A percentile compares a stretch with the other conserved stretches of the same genome.
These are phyloP conservation scores for Melanotaenia duboulayi DNA, from an alignment of 2,113 vertebrate genomes.

Conservation along the genomic window DNA sequence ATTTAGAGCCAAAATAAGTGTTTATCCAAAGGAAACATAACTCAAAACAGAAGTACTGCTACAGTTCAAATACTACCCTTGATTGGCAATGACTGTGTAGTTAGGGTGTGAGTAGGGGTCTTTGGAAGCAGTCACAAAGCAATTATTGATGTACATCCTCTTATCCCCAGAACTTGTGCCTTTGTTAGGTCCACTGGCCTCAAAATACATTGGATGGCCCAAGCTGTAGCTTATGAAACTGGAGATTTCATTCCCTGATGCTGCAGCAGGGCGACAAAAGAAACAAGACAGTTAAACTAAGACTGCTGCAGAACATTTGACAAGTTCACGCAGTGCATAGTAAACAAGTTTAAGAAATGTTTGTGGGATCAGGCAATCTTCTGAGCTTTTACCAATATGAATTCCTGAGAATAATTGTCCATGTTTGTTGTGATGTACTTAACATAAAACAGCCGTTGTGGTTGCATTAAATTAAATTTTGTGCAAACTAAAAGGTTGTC, in stretches of 20 bases:
- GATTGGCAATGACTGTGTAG: constrained; percentile 67
- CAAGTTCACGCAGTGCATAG: background rate
- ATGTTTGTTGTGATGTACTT: background rate
- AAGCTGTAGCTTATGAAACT: constrained; percentile 29
- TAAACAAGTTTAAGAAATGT: background rate
- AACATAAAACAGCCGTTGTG: background rate
- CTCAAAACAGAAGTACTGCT: background rate
- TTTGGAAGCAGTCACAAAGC: constrained; percentile 60
- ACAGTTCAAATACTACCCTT: constrained; percentile 61
- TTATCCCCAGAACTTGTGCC: fast-evolving
- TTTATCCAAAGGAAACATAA: background rate
- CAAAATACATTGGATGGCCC: constrained; percentile 73
- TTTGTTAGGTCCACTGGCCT: constrained; percentile 20
- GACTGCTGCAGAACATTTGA: background rate
- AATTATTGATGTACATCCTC: constrained; percentile 70
- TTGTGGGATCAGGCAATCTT: background rate
- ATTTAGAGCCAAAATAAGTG: background rate
- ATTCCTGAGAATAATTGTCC: background rate
- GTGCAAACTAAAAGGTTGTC: background rate
- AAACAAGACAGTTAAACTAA: background rate
- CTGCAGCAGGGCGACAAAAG: constrained; percentile 30
- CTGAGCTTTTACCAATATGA: background rate
- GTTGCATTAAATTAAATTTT: background rate
- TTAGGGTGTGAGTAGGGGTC: constrained; percentile 28
- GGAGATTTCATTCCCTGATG: constrained; percentile 40